phyloP scores from a whole-genome alignment of 2,888 invertebrate species.

The Lasioglossum calceatum region DNA sequence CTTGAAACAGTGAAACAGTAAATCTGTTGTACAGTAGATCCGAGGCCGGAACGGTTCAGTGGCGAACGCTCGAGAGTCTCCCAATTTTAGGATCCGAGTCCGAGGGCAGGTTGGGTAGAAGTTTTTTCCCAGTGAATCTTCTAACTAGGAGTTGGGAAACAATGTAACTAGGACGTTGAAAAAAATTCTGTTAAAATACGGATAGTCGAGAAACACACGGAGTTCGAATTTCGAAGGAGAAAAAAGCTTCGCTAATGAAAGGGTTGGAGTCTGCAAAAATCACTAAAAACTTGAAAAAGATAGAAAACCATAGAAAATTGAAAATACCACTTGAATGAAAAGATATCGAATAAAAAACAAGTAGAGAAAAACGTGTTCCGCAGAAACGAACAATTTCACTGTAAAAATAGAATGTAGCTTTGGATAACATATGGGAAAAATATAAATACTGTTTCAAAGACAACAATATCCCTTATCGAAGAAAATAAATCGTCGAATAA shows the following conservation, averaged over 20 bases:
- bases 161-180: neutral
- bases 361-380: too few relatives aligned
- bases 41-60: neutral
- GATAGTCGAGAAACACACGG: neutral
- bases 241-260: too few relatives aligned
- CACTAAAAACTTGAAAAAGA: neutral
- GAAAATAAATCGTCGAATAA: neutral
- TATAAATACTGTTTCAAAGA: neutral
- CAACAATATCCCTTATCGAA: neutral
- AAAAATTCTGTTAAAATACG: neutral
- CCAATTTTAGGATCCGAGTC: neutral
- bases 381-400: neutral
- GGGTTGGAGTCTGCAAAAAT: neutral
- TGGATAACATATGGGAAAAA: neutral
- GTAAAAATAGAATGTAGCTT: neutral
- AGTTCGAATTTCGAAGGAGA: neutral
- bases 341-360: too few relatives aligned
- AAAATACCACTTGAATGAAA: neutral
- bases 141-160: neutral
- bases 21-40: neutral
- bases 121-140: conserved; percentile 1
- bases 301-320: neutral
- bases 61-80: neutral
- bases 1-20: neutral
- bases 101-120: neutral